These are phyloP conservation scores for Procambarus clarkii DNA, from an alignment of 1,140 invertebrate genomes.

Conservation along the genomic window DNA sequence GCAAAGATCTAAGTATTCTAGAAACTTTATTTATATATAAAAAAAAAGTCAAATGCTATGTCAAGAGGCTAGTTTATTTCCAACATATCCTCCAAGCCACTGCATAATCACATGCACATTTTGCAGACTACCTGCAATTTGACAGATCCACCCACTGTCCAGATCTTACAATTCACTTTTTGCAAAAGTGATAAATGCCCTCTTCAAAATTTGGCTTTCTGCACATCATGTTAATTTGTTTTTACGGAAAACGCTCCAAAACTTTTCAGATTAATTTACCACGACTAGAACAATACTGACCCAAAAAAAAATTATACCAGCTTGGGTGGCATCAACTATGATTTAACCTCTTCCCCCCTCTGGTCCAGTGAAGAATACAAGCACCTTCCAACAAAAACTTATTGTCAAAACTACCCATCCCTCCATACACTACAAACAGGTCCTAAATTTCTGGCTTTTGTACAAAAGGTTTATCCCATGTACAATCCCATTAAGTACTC, in stretches of 20 bases:
- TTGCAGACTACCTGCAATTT: constrained; percentile 2
- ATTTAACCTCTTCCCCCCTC: neutral
- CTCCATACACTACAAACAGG: neutral
- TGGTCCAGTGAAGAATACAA: neutral
- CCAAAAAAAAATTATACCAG: neutral
- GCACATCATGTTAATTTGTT: neutral
- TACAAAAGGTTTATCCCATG: neutral
- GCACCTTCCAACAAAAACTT: neutral
- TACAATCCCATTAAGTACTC: neutral
- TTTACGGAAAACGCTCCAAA: neutral
- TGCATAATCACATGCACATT: constrained; percentile 24
- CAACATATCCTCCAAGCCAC: neutral
- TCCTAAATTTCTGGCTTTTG: neutral
- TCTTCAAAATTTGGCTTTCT: neutral
- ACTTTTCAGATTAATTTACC: neutral
- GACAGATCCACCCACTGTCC: neutral
- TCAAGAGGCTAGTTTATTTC: neutral
- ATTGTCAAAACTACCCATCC: neutral
- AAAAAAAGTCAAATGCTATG: neutral
- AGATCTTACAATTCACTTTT: neutral
- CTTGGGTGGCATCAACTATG: neutral
- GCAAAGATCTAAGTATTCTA: neutral
- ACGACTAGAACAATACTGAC: neutral
- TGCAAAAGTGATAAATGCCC: neutral
- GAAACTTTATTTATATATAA: neutral